These are phyloP conservation scores for Notechis scutatus DNA, from an alignment of 2,113 vertebrate species.

Conservation along the genomic window DNA sequence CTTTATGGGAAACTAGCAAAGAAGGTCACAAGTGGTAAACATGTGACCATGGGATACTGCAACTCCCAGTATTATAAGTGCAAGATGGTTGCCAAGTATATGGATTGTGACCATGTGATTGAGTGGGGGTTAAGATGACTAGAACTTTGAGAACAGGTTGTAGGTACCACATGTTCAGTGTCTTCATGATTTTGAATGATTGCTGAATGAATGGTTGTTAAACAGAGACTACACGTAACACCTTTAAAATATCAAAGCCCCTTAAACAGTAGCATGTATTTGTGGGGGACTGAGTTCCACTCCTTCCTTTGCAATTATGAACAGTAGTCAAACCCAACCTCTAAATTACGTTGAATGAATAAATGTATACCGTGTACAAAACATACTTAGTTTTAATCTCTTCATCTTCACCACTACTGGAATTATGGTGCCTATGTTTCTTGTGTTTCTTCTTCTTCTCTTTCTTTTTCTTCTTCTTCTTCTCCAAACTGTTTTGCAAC, in stretches of 20 bases:
- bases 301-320: neutral
- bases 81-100: neutral
- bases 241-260: neutral
- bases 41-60: neutral
- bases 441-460: slow-evolving; percentile 80
- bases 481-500: slow-evolving; percentile 89
- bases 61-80: neutral
- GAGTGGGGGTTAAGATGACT: neutral
- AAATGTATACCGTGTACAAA: neutral
- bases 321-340: neutral
- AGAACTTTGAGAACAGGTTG: neutral
- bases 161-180: neutral
- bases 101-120: neutral
- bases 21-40: neutral
- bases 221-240: neutral
- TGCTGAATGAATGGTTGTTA: neutral
- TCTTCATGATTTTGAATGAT: neutral
- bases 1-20: neutral
- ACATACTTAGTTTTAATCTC: slow-evolving; percentile 51
- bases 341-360: neutral
- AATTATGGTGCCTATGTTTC: slow-evolving; percentile 74
- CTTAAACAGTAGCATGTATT: too few relatives aligned
- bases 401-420: slow-evolving; percentile 76
- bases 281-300: too few relatives aligned
- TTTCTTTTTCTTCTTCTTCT: slow-evolving; percentile 74